Base-by-base conservation (phyloP, 2,888 invertebrate genomes). In the Pheosia tremula region DNA sequence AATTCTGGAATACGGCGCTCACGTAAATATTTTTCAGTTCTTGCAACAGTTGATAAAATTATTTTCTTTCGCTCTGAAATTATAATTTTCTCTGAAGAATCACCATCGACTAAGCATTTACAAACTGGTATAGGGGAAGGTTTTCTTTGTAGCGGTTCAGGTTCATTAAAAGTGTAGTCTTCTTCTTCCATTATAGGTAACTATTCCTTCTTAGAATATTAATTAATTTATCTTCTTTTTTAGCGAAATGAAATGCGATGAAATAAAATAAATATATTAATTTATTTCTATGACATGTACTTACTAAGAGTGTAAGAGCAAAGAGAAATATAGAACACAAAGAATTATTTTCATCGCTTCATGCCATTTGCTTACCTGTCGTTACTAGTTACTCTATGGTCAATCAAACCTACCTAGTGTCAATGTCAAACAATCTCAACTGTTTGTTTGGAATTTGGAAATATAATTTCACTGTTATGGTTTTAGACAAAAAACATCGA, bases 1-100 rank as follows among this genome's bases (percentile, higher is more conserved):
- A 93, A 76, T 70, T 91, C 90, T 41, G 89, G 88, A 61, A 92
- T 90, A 61, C 91, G 89, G 45, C 87, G 87, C 55, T 88, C 84
- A 11, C 83, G 79, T 56, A 93, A 78, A 68, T 92, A 93, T 62
- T 68, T 78, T 76, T 92, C 90, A 62, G 89, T 89, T 78, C 84
- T 84, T 13, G 75, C 43, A 54, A 86, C 87, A 2, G 80, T 84
- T 24, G 50, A 24, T 24, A 88, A 72, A 71, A 88, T 80, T 53
- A 71, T 69, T 62, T 77, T 77, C 67, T 90, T 90, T 9, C 89
- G 80, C 5, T 77, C 73, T 9, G 86, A 74, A 60, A 85, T 76
- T 11, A 74, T 64, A 56, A 79, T 49, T 57, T 82, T 66, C 68
- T 82, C 79, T 5, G 77, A 74, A 13, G 74, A 76, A 10, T 72